Conservation (phyloP, 1,140 invertebrate genomes). For the Charaxes varanes region DNA sequence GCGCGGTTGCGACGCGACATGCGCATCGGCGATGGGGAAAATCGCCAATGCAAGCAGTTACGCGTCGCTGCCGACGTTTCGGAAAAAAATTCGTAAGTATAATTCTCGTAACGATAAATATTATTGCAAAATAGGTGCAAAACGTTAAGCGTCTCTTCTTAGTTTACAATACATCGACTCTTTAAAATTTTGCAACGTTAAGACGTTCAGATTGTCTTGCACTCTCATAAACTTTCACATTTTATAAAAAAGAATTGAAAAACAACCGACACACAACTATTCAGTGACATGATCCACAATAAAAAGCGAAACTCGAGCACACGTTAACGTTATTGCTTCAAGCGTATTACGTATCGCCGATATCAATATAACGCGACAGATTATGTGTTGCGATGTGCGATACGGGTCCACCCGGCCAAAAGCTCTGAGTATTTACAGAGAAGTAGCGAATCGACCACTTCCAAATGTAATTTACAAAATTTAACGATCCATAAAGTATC, state of each 20-base stretch:
- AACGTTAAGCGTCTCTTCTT: slow-evolving; percentile 68
- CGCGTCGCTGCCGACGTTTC: slow-evolving; percentile 25
- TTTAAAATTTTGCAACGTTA: slow-evolving; percentile 60
- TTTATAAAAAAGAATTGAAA: slow-evolving; percentile 54
- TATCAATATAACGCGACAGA: slow-evolving; percentile 44
- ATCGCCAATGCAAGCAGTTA: slow-evolving; percentile 35
- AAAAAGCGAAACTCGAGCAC: slow-evolving; percentile 63
- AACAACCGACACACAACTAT: slow-evolving; percentile 66
- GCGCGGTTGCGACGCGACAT: slow-evolving; percentile 24
- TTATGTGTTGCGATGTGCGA: slow-evolving; percentile 54
- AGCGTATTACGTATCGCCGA: slow-evolving; percentile 57
- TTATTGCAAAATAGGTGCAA: slow-evolving; percentile 72
- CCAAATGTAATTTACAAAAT: slow-evolving; percentile 70
- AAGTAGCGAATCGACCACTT: slow-evolving; percentile 71
- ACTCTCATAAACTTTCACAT: slow-evolving; percentile 46
- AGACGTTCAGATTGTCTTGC: slow-evolving; percentile 62
- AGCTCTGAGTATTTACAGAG: slow-evolving; percentile 70
- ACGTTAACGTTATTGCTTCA: slow-evolving; percentile 63
- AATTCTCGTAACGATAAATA: slow-evolving; percentile 55
- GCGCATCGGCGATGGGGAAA: slow-evolving; percentile 48
- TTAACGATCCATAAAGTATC: slow-evolving; percentile 50
- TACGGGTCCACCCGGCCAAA: slow-evolving; percentile 61
- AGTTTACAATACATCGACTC: slow-evolving; percentile 66
- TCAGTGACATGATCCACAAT: slow-evolving; percentile 57
- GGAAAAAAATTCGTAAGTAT: slow-evolving; percentile 65